Conservation (phyloP, 2,113 vertebrate genomes). For the Deroptyus accipitrinus region DNA sequence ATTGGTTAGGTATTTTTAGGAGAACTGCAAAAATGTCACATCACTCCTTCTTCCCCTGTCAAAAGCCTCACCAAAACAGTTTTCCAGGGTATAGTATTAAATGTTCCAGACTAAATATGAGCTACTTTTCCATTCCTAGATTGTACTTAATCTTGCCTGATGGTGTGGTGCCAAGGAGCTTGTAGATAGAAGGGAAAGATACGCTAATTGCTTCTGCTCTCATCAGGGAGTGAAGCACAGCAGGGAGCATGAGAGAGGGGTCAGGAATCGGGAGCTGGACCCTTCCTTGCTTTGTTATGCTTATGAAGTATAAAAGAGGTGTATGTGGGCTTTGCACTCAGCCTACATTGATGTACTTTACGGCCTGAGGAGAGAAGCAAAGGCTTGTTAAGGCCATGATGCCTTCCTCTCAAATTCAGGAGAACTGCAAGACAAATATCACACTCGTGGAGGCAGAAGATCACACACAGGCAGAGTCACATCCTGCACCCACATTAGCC, state of each 20-base stretch:
- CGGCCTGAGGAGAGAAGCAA: not conserved
- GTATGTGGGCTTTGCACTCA: not conserved
- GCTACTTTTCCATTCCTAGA: not conserved
- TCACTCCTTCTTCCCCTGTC: not conserved
- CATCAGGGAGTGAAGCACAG: not conserved
- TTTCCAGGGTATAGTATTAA: not conserved
- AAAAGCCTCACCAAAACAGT: not conserved
- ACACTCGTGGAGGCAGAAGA: rapidly evolving
- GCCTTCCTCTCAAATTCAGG: not conserved
- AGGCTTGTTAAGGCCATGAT: not conserved
- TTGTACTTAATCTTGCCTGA: not conserved
- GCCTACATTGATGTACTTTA: not conserved
- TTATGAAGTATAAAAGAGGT: not conserved
- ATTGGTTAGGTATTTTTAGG: not conserved
- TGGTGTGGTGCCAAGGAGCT: not conserved
- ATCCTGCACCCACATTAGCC: not conserved
- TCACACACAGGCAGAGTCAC: not conserved
- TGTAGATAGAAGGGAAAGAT: not conserved
- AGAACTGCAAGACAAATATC: not conserved
- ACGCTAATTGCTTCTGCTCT: not conserved
- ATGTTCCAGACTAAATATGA: not conserved
- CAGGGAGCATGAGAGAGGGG: not conserved
- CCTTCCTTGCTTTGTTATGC: not conserved
- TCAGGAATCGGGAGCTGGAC: not conserved
- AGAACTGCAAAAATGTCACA: not conserved